Evolutionary conservation across 2,888 invertebrate genomes (phyloP).

Genomic region (Habrosyne pyritoides): DNA sequence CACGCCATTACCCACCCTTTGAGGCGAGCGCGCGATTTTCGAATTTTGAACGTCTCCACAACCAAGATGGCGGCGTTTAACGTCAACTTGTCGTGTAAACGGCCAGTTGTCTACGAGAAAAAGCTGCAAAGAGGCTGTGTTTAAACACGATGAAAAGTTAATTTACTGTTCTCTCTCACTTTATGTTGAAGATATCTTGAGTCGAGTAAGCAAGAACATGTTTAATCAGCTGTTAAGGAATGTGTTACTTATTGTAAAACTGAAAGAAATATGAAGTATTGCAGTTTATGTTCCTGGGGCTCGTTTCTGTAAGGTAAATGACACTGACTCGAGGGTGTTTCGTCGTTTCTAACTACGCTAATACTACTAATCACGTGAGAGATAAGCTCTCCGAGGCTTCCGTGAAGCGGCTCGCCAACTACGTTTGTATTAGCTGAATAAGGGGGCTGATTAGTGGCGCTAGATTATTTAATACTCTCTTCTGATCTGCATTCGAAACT

Average conservation of each 20-base stretch:
- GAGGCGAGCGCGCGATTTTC: slow-evolving; percentile 67
- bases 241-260: not conserved
- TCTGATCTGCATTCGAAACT: not conserved
- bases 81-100: slow-evolving; percentile 60
- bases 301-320: no score
- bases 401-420: no score
- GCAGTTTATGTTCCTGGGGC: no score
- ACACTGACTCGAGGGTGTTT: no score
- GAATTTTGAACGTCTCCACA: slow-evolving; percentile 62
- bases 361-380: no score
- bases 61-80: slow-evolving; percentile 54
- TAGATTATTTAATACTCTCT: no score
- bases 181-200: not conserved
- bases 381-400: no score
- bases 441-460: no score
- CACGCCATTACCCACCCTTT: slow-evolving; percentile 70
- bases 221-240: not conserved
- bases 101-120: slow-evolving; percentile 37
- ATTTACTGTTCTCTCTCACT: slow-evolving; percentile 5
- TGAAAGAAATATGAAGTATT: not conserved
- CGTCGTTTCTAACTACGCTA: no score
- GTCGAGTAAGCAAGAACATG: not conserved
- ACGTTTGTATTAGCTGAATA: no score
- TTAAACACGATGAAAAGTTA: slow-evolving; percentile 3
- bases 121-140: slow-evolving; percentile 6